These are phyloP conservation scores for Plusia festucae DNA, from an alignment of 2,888 invertebrate species.

Conservation along the genomic window DNA sequence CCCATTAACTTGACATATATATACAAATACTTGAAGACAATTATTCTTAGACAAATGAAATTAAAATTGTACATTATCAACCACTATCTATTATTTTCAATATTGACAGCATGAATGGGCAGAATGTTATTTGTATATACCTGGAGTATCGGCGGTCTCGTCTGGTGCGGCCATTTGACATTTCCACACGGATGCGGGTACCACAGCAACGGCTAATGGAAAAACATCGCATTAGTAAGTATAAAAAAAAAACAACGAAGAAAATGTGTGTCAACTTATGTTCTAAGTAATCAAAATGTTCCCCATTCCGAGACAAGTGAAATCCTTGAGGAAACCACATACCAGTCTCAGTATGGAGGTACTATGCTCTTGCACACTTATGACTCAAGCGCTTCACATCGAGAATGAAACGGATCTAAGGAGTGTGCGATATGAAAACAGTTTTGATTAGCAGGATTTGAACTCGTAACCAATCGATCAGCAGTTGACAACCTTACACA, in stretches of 20 bases:
- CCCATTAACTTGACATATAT: too few species aligned
- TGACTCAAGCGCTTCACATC: slow-evolving; percentile 88
- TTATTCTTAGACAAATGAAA: neutral
- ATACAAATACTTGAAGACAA: neutral
- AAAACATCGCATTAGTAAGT: slow-evolving; percentile 13
- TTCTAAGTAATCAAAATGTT: slow-evolving; percentile 69
- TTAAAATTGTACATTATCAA: neutral
- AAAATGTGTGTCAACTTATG: neutral
- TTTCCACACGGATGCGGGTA: slow-evolving; percentile 96
- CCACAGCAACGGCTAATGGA: slow-evolving; percentile 94
- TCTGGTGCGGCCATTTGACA: slow-evolving; percentile 96
- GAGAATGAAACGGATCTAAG: slow-evolving; percentile 87
- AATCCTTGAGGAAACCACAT: slow-evolving; percentile 67
- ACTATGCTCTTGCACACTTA: slow-evolving; percentile 85
- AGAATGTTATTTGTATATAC: slow-evolving; percentile 50
- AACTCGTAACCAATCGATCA: slow-evolving; percentile 38
- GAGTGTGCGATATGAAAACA: slow-evolving; percentile 74
- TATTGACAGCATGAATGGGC: neutral
- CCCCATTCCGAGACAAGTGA: slow-evolving; percentile 82
- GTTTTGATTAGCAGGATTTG: slow-evolving; percentile 25
- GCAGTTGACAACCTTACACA: slow-evolving; percentile 28
- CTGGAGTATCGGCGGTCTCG: slow-evolving; percentile 90
- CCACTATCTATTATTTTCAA: neutral
- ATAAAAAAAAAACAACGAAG: neutral
- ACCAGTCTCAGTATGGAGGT: slow-evolving; percentile 83